Evolutionary conservation across 35 echinoderm and acorn worm genomes (phyloP), one percentile per base, ranked within the genome.

Genomic region (Acanthaster planci): DNA sequence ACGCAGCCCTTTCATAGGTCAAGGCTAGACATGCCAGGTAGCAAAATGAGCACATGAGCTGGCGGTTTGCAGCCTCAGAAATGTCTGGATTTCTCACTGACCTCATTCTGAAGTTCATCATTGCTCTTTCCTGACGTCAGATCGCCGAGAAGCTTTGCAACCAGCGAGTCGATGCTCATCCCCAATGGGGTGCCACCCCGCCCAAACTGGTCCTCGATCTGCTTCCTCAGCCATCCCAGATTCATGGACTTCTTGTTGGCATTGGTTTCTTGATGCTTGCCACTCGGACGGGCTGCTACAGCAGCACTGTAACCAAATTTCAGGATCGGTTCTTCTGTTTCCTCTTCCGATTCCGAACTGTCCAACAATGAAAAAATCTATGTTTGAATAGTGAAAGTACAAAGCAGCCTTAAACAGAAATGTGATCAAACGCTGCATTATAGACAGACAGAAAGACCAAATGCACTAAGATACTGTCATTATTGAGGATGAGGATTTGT

Each of bases 81-180:
- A 47, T 47, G 42, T 12, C 42, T 47, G 12, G 42, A 47, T 6
- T 47, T 47, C 5, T 5, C 21, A 86, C 85, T 90, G 32, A 99
- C 96, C 80, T 91, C 85, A 78, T 93, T 93, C 77, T 99, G 96
- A 12, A 94, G 78, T 84, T 99, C 96, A 89, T 99, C 96, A 36
- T 91, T 99, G 2, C 88, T 57, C 37, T 93, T 99, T 7, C 34
- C 60, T 0, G 96, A 99, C 30, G 78, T 91, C 60, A 99, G 58
- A 42, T 93, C 91, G 16, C 76, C 77, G 14, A 94, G 75, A 21
- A 99, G 86, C 27, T 89, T 93, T 7, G 58, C 72, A 55, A 91
- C 93, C 18, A 93, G 77, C 19, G 68, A 80, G 35, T 99, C 92
- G 15, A 92, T 86, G 51, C 81, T 91, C 50, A 99, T 78, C 53